Conservation (phyloP, 2,888 invertebrate genomes). For the Thereva unica region DNA sequence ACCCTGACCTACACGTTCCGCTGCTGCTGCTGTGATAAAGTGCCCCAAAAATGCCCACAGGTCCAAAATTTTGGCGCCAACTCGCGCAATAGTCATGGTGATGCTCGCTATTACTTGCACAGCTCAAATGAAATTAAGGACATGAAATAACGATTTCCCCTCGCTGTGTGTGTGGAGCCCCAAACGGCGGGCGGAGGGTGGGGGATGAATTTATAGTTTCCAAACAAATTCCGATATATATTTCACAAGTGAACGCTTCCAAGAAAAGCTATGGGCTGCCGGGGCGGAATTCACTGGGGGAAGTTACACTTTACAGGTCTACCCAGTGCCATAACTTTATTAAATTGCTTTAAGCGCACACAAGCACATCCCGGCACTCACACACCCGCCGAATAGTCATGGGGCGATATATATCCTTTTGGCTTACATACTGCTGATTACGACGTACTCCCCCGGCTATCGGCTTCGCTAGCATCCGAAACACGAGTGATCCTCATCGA, state of each 20-base stretch:
- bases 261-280: neutral
- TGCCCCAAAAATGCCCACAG: neutral
- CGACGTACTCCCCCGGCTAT: slow-evolving; percentile 5
- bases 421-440: no score
- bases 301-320: slow-evolving; percentile 28
- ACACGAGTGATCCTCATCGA: slow-evolving; percentile 33
- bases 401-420: no score
- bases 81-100: slow-evolving; percentile 9
- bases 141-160: no score
- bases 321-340: slow-evolving; percentile 29
- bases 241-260: neutral
- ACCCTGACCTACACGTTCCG: slow-evolving; percentile 12
- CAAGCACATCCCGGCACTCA: no score
- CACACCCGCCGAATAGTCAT: no score
- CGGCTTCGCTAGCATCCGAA: slow-evolving; percentile 15
- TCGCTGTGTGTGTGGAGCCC: neutral
- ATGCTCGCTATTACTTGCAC: neutral
- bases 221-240: slow-evolving; percentile 21
- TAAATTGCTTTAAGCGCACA: slow-evolving; percentile 14
- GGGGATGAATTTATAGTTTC: slow-evolving; percentile 5
- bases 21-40: neutral
- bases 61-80: slow-evolving; percentile 14
- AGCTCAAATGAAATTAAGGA: neutral
- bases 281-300: neutral
- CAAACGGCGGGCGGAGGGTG: slow-evolving; percentile 1